Evolutionary conservation across 2,113 vertebrate genomes (phyloP).

Genomic region (Etia nguti): DNA sequence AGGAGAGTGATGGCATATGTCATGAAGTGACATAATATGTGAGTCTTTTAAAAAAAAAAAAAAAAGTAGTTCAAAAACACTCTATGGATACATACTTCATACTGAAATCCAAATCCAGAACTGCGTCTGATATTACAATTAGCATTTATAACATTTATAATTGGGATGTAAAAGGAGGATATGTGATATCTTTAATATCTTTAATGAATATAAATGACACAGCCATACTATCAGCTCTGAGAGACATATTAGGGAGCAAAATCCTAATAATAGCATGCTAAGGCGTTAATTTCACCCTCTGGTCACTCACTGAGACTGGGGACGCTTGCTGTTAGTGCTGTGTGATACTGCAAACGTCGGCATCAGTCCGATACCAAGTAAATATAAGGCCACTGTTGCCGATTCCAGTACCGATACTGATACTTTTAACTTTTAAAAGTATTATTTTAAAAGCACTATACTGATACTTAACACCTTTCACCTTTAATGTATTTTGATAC

Average conservation of each 20-base stretch:
- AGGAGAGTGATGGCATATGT: not conserved
- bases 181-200: too few species aligned
- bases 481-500: not conserved
- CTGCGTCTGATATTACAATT: not conserved
- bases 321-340: not conserved
- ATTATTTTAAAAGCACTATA: not conserved
- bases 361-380: not conserved
- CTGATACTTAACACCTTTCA: not conserved
- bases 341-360: not conserved
- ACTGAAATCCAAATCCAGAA: not conserved
- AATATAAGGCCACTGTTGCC: not conserved
- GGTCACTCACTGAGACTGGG: not conserved
- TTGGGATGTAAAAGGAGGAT: accelerated
- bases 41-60: not conserved
- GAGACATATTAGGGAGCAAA: not conserved
- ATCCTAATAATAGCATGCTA: not conserved
- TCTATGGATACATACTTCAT: not conserved
- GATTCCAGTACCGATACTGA: not conserved
- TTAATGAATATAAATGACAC: not conserved
- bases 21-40: not conserved
- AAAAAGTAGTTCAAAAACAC: not conserved
- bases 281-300: not conserved
- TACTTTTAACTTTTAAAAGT: not conserved
- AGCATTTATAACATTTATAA: not conserved
- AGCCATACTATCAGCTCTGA: not conserved